These are phyloP conservation scores for Sylvietta virens DNA, from an alignment of 2,113 vertebrate genomes.

Conservation along the genomic window DNA sequence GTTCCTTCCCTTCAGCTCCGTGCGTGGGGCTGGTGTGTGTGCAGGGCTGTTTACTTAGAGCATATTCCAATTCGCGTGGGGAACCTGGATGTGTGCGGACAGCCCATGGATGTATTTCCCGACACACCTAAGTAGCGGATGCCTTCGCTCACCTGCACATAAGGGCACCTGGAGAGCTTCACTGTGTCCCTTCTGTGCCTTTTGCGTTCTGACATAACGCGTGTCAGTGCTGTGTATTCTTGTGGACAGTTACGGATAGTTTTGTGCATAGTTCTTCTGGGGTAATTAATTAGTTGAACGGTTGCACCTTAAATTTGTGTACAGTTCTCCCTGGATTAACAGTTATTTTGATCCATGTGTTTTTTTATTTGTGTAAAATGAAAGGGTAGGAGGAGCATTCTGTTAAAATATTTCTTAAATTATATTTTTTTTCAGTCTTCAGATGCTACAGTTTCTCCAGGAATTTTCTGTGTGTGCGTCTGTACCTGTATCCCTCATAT, in stretches of 20 bases:
- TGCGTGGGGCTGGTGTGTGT: accelerated
- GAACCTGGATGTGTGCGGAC: accelerated
- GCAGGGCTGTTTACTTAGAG: neutral
- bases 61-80: accelerated
- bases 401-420: neutral
- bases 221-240: accelerated
- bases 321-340: neutral
- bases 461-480: neutral
- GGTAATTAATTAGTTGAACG: neutral
- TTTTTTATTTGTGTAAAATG: neutral
- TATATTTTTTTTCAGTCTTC: neutral
- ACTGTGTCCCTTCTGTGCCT: neutral
- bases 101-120: accelerated
- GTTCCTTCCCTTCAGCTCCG: neutral
- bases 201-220: accelerated
- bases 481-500: neutral
- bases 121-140: accelerated
- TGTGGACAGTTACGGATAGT: neutral
- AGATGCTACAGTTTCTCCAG: neutral
- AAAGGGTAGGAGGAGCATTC: neutral
- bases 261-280: neutral
- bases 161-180: neutral
- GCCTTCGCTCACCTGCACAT: accelerated
- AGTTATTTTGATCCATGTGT: neutral
- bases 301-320: neutral